Base-by-base conservation (phyloP, 2,888 invertebrate genomes). In the Sarcophaga subvicina region DNA sequence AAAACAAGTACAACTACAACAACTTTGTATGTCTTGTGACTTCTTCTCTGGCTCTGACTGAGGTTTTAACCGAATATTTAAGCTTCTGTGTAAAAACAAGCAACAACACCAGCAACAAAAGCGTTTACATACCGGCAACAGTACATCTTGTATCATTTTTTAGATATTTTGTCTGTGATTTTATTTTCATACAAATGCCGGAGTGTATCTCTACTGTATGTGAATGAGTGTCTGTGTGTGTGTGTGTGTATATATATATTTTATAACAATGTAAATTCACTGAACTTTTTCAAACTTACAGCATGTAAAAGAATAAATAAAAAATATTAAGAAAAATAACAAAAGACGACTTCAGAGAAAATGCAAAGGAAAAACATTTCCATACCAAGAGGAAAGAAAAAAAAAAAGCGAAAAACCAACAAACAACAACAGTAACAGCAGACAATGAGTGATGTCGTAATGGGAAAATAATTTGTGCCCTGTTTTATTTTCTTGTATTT, bases 391-490 rank as follows among this genome's bases (percentile, higher is more conserved):
- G 3, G 62, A 67, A 27, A 67, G 27, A 59, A 71, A 22, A 76
- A 71, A 22, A 76, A 80, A 77, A 86, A 71, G 75, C 27, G 78
- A 60, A 62, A 47, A 14, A 5, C 27, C 64, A 2, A 67, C 20
- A 75, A 63, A 62, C 72, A 72, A 22, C 49, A 54, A 54, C 14
- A 54, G 4, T 54, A 17, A 54, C 17, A 54, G 1, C 1, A 83
- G 67, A 87, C 79, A 87, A 82, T 77, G 81, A 84, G 67, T 84
- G 84, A 87, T 87, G 87, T 79, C 87, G 82, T 87, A 87, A 87
- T 84, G 84, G 76, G 79, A 87, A 87, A 87, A 82, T 82, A 82
- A 64, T 79, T 87, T 87, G 54, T 82, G 76, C 80, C 71, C 77
- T 60, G 76, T 72, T 62, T 83, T 67, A 64, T 81, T 76, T 75